Evolutionary conservation across 2,797 vertebrate genomes (phyloP).

Genomic region (Knipowitschia caucasica): DNA sequence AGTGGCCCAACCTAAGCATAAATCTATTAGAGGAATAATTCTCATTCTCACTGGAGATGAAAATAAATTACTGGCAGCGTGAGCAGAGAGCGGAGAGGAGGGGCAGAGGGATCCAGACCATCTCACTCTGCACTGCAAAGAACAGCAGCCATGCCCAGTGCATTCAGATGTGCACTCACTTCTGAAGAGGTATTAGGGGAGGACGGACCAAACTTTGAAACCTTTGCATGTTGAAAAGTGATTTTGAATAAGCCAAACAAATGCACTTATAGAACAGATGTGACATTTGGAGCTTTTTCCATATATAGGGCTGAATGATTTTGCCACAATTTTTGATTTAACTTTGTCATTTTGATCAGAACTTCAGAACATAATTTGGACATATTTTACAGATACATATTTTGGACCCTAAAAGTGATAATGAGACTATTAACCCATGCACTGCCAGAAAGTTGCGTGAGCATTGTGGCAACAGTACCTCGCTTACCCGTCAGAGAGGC

Average conservation of each 20-base stretch:
- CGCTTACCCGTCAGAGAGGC: no score
- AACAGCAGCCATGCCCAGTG: background rate
- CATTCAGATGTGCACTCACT: background rate
- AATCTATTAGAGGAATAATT: constrained; percentile 44
- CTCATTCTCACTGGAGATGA: constrained; percentile 45
- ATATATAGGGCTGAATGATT: no score
- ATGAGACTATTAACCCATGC: no score
- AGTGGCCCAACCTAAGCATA: constrained; percentile 38
- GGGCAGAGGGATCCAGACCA: background rate
- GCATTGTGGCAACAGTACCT: no score
- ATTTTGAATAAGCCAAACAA: background rate
- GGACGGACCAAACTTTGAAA: background rate
- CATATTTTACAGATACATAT: no score
- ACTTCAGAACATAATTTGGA: no score
- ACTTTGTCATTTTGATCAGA: no score
- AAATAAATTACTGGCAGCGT: constrained; percentile 43
- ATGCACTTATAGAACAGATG: no score
- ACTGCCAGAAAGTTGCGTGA: no score
- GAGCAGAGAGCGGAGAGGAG: constrained; percentile 21
- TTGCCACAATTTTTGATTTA: no score
- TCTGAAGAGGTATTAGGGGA: background rate
- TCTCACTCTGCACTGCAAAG: constrained; percentile 1
- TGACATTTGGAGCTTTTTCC: no score
- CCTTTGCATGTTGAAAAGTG: background rate
- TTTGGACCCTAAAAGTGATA: no score